These are phyloP conservation scores for Hartigia nigra DNA, from an alignment of 2,888 invertebrate genomes.

Conservation along the genomic window DNA sequence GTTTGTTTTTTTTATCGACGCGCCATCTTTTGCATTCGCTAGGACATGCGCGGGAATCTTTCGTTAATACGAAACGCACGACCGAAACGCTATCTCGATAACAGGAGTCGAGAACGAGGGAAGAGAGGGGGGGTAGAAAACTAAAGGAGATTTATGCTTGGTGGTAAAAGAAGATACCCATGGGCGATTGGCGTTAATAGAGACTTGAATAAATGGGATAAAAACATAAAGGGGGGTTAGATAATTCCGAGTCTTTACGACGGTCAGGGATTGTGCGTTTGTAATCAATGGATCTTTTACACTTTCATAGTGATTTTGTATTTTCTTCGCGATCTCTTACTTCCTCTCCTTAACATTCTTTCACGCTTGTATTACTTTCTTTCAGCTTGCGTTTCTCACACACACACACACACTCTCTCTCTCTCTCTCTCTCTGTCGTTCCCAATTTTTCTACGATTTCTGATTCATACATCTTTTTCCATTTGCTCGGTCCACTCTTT, in stretches of 20 bases:
- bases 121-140: not conserved
- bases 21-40: not conserved
- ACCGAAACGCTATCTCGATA: no score
- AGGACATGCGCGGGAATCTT: not conserved
- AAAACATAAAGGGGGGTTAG: not conserved
- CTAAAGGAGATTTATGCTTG: not conserved
- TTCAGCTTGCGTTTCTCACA: not conserved
- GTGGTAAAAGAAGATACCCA: not conserved
- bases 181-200: not conserved
- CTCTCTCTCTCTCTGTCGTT: slow-evolving; percentile 9
- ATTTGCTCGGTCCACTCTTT: slow-evolving; percentile 4
- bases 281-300: not conserved
- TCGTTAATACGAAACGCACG: not conserved
- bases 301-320: not conserved
- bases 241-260: not conserved
- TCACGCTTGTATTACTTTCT: not conserved
- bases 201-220: not conserved
- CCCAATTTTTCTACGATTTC: not conserved
- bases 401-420: not conserved
- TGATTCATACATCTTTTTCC: slow-evolving; percentile 5
- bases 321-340: not conserved
- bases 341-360: not conserved
- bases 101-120: not conserved
- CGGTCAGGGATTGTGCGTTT: not conserved
- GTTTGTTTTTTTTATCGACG: no score